Evolutionary conservation across 2,113 vertebrate genomes (phyloP), one percentile per base, ranked within the genome.

Genomic region (Felis chaus): DNA sequence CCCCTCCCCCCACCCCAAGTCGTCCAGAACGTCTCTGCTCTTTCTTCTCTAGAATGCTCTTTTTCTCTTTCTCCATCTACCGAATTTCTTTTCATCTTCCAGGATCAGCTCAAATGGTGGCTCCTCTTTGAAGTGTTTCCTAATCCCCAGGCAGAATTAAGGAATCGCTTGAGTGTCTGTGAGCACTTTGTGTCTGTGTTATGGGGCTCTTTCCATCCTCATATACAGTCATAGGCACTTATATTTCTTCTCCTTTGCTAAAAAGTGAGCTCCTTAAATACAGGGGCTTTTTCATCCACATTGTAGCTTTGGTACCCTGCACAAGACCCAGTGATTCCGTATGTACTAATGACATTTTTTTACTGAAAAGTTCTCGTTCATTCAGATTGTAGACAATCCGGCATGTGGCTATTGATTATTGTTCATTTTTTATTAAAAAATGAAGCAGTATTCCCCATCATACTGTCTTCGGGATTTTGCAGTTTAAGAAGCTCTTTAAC

Each of bases 341-440:
- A 69, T 57, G 15, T 63, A 27, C 31, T 61, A 29, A 45, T 6
- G 8, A 76, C 48, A 55, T 69, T 48, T 78, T 45, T 48, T 48
- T 78, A 48, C 15, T 10, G 41, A 15, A 31, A 48, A 48, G 4
- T 78, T 27, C 7, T 83, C 91, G 29, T 76, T 91, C 39, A 25
- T 81, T 78, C 68, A 71, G 45, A 29, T 76, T 90, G 74, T 48
- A 74, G 53, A n/a, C n/a, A 84, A 57, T 18, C 48, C 39, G 80
- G 48, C 10, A 45, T 76, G 71, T 71, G 71, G 11, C 14, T 86
- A 73, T 80, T 80, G 25, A 53, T 25, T 61, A 14, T 66, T 84
- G 41, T 57, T 87, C 68, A 57, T 74, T 89, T 89, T 86, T 93
- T 92, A 48, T 79, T 80, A 31, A 95, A 73, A 94, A 85, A 45